Base-by-base conservation (phyloP, 2,797 vertebrate genomes). In the Rachycentron canadum region DNA sequence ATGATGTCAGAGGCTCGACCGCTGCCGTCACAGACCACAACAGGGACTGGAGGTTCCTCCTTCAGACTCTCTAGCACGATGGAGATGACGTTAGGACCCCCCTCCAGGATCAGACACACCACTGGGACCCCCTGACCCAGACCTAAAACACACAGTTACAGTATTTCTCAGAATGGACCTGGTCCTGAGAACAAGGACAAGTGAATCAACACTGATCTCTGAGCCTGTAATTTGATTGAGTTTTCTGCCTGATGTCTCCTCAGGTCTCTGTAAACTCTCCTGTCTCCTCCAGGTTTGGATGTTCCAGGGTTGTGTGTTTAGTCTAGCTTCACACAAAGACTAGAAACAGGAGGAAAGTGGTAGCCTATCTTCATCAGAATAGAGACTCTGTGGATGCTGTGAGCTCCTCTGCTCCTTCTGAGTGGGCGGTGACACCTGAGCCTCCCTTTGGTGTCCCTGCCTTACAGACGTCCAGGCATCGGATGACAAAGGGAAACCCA, bases 401-500 rank as follows among this genome's bases (percentile, higher is more conserved):
- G 82, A 92, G 89, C 90, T 32, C 32, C 32, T 32, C 3, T 7
- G 3, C 3, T 32, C 32, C 32, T 7, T 32, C 32, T 32, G 32
- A 32, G 32, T 7, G 7, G 32, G 7, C 32, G 94, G 94, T 95
- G 95, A 96, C 97, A 75, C 93, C 94, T 97, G 97, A 96, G 96
- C 95, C 91, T 94, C 96, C 97, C 97, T 97, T 98, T 98, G 97
- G 93, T 93, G 92, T 97, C 97, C 97, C 95, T 96, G 97, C 97
- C 97, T 96, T 93, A 88, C 89, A 93, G 86, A 90, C 91, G 96
- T 94, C 95, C 95, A 97, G 97, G 97, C 97, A 97, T 97, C 98
- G 97, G 97, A 99, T 97, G 97, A 98, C 97, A 99, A 99, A 98
- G 97, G 97, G 97, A 99, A 98, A 94, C 96, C 96, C 96, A 96